Percentiles rank a stretch among this genome's conserved stretches.
phyloP scores from a whole-genome alignment of 2,113 vertebrate genomes.

The Misgurnus anguillicaudatus region DNA sequence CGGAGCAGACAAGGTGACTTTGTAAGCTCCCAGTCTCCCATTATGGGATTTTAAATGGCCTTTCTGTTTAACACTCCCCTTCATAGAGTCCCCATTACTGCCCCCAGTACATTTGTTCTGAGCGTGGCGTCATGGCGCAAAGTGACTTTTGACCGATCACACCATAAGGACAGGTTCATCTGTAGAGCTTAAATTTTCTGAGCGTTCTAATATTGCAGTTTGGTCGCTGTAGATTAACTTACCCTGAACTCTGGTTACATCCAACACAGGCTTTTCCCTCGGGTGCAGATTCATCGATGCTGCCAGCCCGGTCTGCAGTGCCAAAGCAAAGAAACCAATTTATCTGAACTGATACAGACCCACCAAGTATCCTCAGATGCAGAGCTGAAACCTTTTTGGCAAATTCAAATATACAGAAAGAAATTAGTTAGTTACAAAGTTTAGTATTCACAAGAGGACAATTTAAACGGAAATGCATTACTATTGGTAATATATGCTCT shows the following conservation, averaged over 20 bases:
- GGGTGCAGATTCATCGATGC: background rate
- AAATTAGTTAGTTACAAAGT: background rate
- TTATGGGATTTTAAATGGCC: constrained; percentile 7
- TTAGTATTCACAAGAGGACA: background rate
- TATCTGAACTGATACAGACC: constrained; percentile 14
- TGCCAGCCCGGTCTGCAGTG: constrained; percentile 14
- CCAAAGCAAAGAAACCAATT: constrained; percentile 18
- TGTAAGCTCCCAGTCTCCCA: constrained; percentile 20
- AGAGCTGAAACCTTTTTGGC: background rate
- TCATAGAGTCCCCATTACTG: constrained; percentile 4
- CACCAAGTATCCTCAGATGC: background rate
- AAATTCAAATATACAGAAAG: background rate
- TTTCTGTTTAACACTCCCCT: background rate
- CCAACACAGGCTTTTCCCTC: constrained; percentile 3
- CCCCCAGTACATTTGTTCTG: background rate
- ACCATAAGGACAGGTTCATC: background rate
- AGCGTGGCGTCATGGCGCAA: background rate
- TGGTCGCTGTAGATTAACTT: constrained; percentile 29
- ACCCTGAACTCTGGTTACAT: constrained; percentile 2
- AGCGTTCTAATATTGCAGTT: background rate
- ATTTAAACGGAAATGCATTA: too few species aligned
- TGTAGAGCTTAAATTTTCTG: background rate
- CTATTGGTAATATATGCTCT: too few species aligned
- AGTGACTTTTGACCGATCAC: too few species aligned
- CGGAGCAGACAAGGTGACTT: constrained; percentile 47